Conservation (phyloP, 2,888 invertebrate genomes). For the Aspidiotus rigidus region DNA sequence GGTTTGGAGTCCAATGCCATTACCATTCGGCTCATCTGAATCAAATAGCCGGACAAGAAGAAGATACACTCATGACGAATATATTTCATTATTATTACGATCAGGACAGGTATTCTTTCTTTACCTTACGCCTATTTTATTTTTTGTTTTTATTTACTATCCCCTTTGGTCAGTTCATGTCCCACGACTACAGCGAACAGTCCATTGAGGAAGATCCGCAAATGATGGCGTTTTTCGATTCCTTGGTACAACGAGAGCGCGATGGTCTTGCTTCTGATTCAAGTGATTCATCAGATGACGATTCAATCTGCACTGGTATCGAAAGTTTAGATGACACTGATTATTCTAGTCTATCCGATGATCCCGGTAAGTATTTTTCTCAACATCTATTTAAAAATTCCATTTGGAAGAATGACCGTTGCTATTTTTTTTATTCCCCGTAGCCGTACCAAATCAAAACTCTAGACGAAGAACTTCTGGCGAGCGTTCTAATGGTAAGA, state of each 20-base stretch:
- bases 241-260: constrained; percentile 79
- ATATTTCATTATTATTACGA: constrained; percentile 68
- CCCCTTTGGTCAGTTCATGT: constrained; percentile 53
- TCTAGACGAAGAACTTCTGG: no score
- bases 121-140: neutral
- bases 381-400: no score
- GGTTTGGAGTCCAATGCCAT: constrained; percentile 72
- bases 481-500: no score
- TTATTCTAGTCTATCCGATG: constrained; percentile 30
- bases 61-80: constrained; percentile 70
- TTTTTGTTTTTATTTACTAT: neutral
- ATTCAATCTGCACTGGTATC: constrained; percentile 7
- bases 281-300: constrained; percentile 14
- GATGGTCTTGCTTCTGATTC: constrained; percentile 52
- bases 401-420: no score
- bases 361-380: constrained; percentile 7
- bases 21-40: constrained; percentile 42
- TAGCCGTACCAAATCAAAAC: no score
- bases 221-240: constrained; percentile 96
- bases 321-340: constrained; percentile 16
- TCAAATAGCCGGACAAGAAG: constrained; percentile 46
- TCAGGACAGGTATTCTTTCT: constrained; percentile 3
- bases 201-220: constrained; percentile 82
- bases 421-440: no score
- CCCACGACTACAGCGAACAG: constrained; percentile 80